Base-by-base conservation (phyloP, 2,797 vertebrate genomes). In the Alcedo quadribrachys region DNA sequence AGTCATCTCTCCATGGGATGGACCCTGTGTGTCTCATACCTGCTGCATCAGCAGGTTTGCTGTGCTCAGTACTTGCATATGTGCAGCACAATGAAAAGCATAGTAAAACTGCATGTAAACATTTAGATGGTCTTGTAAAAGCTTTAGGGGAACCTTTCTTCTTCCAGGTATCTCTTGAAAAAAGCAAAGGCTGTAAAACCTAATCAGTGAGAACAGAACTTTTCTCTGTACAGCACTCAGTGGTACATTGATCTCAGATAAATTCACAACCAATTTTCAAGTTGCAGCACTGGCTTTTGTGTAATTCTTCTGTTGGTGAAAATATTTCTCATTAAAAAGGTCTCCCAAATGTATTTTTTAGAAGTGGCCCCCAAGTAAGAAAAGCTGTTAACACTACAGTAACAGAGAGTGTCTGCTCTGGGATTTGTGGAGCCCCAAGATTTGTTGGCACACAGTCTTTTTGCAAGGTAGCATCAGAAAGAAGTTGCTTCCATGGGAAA, bases 41-140 rank as follows among this genome's bases (percentile, higher is more conserved):
- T 83, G 54, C 12, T 86, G 87, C 66, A 75, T 73, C 79, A 83
- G 25, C 50, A 65, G 1, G 32, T 42, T 32, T 35, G 42, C 83
- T 80, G 32, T 33, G 57, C 77, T 48, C 30, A 40, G 20, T 48
- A 22, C 37, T 85, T 20, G n/a, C 33, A 3, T 18, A 16, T 51
- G 6, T 9, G 45, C 40, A 22, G 45, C n/a, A 50, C 4, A 1
- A 22, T 6, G 12, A 63, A 32, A 73, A 87, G 70, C 0, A 0
- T 33, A 73, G 43, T 85, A 87, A 92, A 93, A 54, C 48, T 16
- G 5, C 5, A 3, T 37, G n/a, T 91, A 81, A 88, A 90, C n/a
- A 21, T n/a, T 15, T 11, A 66, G 10, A 43, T 70, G 7, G 62
- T 46, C 73, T 58, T 46, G 48, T 15, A 91, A 68, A 76, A 24